Percentiles rank a stretch among this genome's conserved stretches.
Evolutionary conservation across 2,113 vertebrate genomes (phyloP).

Genomic region (Crotalus viridis): DNA sequence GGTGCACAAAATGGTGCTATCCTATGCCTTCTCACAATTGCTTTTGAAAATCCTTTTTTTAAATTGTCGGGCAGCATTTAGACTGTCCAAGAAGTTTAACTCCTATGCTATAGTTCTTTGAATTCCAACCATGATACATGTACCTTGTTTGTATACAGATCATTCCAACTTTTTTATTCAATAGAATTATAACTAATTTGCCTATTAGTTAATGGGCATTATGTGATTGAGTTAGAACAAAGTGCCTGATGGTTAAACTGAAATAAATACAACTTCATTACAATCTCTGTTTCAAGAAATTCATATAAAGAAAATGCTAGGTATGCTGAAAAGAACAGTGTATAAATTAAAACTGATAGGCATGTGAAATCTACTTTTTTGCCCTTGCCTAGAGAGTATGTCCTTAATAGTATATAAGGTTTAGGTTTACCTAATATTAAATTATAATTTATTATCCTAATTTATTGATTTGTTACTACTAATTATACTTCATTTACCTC

Average conservation of each 20-base stretch:
- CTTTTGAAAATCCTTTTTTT: background rate
- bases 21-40: background rate
- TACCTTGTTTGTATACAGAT: background rate
- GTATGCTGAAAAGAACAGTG: slow-evolving; percentile 24
- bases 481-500: slow-evolving; percentile 83
- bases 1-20: background rate
- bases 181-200: slow-evolving; percentile 5
- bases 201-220: slow-evolving; percentile 13
- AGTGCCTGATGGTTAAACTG: slow-evolving; percentile 14
- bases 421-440: slow-evolving; percentile 75
- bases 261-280: slow-evolving; percentile 34
- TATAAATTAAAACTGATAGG: slow-evolving; percentile 33
- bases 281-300: fast-evolving
- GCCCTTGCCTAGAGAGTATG: slow-evolving; percentile 72
- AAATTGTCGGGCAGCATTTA: background rate
- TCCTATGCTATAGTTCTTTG: background rate
- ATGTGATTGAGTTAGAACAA: background rate
- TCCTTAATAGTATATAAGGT: slow-evolving; percentile 73
- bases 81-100: background rate
- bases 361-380: slow-evolving; percentile 49
- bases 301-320: slow-evolving; percentile 26
- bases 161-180: background rate
- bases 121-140: background rate
- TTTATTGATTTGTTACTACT: slow-evolving; percentile 80
- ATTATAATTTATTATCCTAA: slow-evolving; percentile 79